Base-by-base conservation (phyloP, 2,113 vertebrate genomes). In the Deroptyus accipitrinus region DNA sequence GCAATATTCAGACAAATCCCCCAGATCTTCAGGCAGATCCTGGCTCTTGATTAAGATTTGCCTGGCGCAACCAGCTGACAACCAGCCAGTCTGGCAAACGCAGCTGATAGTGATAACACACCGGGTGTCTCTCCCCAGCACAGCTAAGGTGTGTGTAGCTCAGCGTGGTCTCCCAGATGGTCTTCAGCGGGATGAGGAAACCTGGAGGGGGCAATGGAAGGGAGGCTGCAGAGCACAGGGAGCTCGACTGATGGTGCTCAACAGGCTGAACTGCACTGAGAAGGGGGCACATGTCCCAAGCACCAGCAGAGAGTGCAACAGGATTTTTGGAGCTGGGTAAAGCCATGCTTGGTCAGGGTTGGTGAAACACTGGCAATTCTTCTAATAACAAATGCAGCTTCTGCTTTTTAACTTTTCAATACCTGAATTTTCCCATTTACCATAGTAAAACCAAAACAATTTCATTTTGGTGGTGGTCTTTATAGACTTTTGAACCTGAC, bases 61-160 rank as follows among this genome's bases (percentile, higher is more conserved):
- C 94, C 66, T 92, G 68, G 73, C 37, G 35, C 76, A 88, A 64
- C 41, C 83, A 88, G 80, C 44, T 87, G 78, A 83, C 85, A 90
- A 46, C 17, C 86, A 88, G 68, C 23, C 86, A 91, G 80, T 27
- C 83, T 68, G 92, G 80, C 55, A 95, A 92, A 89, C 0, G 6
- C 83, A 86, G 74, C 80, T 48, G 44, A 72, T 11, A 52, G 54
- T 0, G 7, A 59, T 59, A 67, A 59, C 86, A 82, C 62, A 25
- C 5, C 1, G 5, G 25, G 76, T 37, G 64, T 86, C 64, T 78
- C 85, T 64, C 55, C 80, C 48, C 83, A 81, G 7, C 0, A 4
- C 68, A 88, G 64, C n/a, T 10, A 78, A 78, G 61, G 85, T 10
- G 22, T 42, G 85, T 10, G 19, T 42, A 88, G 83, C 52, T 73